Percentiles rank a stretch among this genome's conserved stretches.
Evolutionary conservation across 2,888 invertebrate genomes (phyloP).

Genomic region (Piscicola geometra): DNA sequence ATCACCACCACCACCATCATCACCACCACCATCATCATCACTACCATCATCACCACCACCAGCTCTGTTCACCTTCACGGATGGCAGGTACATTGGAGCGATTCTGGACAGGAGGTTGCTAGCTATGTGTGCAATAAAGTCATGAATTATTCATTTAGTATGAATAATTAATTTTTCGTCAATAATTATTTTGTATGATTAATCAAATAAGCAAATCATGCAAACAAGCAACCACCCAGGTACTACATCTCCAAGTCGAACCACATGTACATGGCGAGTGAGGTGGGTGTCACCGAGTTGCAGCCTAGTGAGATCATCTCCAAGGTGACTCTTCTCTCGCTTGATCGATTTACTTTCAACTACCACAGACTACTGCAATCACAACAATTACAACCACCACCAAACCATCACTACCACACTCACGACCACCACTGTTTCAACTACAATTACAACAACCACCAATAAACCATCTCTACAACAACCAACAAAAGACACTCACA

Average conservation of each 20-base stretch:
- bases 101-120: slow-evolving; percentile 60
- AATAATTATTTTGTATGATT: too few relatives aligned
- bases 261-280: slow-evolving; percentile 95
- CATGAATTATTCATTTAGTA: too few relatives aligned
- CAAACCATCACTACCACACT: neutral
- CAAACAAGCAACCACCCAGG: neutral
- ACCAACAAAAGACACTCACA: neutral
- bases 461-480: neutral
- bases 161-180: too few relatives aligned
- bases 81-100: slow-evolving; percentile 88
- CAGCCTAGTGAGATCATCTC: slow-evolving; percentile 79
- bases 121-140: too few relatives aligned
- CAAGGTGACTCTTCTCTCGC: slow-evolving; percentile 75
- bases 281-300: slow-evolving; percentile 84
- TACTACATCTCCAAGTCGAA: slow-evolving; percentile 95
- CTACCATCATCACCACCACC: too few relatives aligned
- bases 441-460: too few relatives aligned
- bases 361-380: too few relatives aligned
- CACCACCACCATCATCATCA: too few relatives aligned
- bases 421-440: neutral
- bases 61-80: slow-evolving; percentile 91
- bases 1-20: too few relatives aligned
- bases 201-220: too few relatives aligned
- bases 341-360: too few relatives aligned
- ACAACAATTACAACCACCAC: too few relatives aligned